phyloP scores from a whole-genome alignment of 2,113 vertebrate species.

The Cheirogaleus medius region DNA sequence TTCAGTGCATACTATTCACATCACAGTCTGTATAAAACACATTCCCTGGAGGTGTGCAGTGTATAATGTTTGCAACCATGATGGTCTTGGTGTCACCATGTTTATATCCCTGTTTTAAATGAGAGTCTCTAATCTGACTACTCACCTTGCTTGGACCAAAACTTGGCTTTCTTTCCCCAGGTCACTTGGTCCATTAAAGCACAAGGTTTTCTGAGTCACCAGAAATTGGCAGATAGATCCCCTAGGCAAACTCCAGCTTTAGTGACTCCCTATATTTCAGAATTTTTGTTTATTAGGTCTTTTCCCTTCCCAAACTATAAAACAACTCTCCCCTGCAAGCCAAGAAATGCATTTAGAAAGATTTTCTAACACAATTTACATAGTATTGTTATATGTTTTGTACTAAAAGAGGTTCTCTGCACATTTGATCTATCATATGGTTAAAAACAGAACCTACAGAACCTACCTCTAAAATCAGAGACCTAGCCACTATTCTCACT shows the following conservation, averaged over 20 bases:
- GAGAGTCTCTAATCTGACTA: not conserved
- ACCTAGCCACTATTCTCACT: not conserved
- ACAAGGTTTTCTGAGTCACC: not conserved
- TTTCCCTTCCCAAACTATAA: not conserved
- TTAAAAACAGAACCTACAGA: not conserved
- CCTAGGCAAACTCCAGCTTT: not conserved
- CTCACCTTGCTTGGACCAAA: not conserved
- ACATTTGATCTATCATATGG: not conserved
- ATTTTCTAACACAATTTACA: not conserved
- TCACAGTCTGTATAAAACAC: too few species aligned
- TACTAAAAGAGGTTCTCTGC: not conserved
- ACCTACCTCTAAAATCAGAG: not conserved
- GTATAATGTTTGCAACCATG: not conserved
- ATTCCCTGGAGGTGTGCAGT: not conserved
- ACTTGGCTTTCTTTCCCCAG: not conserved
- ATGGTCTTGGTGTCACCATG: not conserved
- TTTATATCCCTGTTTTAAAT: not conserved
- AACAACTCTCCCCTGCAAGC: not conserved
- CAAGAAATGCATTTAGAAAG: not conserved
- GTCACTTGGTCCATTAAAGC: not conserved
- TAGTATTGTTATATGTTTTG: not conserved
- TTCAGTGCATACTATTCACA: not conserved
- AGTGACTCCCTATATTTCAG: not conserved
- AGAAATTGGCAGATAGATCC: not conserved
- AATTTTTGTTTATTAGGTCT: not conserved